Conservation (phyloP, 2,113 vertebrate species). For the Parus major region DNA sequence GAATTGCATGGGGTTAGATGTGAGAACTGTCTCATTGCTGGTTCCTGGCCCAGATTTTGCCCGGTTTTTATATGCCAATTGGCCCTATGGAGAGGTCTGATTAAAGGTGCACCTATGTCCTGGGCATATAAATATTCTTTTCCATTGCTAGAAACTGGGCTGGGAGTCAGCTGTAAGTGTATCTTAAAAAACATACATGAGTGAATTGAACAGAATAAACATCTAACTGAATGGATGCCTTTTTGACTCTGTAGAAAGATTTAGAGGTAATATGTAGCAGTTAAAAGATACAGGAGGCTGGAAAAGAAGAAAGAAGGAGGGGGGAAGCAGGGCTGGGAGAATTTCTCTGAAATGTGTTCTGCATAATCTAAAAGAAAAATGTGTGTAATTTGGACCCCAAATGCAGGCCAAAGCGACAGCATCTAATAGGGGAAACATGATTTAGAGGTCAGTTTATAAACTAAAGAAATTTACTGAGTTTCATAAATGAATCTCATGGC, state of each 20-base stretch:
- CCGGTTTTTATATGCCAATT: background rate
- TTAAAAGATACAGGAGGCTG: conserved; percentile 8
- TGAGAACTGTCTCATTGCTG: background rate
- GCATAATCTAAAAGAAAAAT: conserved; percentile 71
- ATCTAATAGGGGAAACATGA: conserved; percentile 76
- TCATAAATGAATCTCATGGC: conserved; percentile 75
- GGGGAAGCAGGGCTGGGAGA: background rate
- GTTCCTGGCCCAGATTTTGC: background rate
- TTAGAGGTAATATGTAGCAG: conserved; percentile 38
- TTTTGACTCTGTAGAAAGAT: conserved; percentile 33
- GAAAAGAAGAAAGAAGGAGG: background rate
- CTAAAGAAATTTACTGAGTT: conserved; percentile 77
- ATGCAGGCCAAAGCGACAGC: conserved; percentile 56
- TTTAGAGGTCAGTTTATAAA: conserved; percentile 76
- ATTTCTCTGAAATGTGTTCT: conserved; percentile 70
- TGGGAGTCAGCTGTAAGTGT: background rate
- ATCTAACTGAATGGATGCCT: background rate
- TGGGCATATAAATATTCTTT: conserved; percentile 4
- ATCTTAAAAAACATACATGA: conserved; percentile 19
- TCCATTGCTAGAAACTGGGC: conserved; percentile 1
- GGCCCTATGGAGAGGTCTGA: background rate
- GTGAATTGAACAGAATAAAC: conserved; percentile 32
- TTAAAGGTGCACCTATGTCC: background rate
- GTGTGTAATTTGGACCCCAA: conserved; percentile 76
- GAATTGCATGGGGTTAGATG: background rate